These are phyloP conservation scores for Montifringilla adamsi DNA, from an alignment of 2,113 vertebrate species.

Conservation along the genomic window DNA sequence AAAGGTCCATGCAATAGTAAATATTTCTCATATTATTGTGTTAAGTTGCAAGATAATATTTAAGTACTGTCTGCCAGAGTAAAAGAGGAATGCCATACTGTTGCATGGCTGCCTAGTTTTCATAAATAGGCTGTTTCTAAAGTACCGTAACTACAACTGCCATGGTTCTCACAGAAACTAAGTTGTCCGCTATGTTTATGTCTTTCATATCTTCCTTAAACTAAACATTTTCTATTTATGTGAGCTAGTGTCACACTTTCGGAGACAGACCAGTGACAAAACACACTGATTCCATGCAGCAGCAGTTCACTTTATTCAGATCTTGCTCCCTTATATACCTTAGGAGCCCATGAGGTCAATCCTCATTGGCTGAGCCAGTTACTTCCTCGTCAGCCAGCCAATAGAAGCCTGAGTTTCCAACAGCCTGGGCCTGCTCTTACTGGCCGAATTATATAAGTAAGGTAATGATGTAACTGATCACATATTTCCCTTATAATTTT, in stretches of 20 bases:
- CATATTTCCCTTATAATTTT: too few relatives aligned
- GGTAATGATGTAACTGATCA: too few relatives aligned
- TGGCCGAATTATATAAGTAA: too few relatives aligned
- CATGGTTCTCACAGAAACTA: not conserved
- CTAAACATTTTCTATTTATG: not conserved
- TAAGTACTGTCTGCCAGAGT: not conserved
- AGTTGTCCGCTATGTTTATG: not conserved
- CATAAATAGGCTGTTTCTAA: not conserved
- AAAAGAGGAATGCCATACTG: not conserved
- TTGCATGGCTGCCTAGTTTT: not conserved
- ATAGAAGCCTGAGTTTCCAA: too few relatives aligned
- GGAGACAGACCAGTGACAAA: too few relatives aligned
- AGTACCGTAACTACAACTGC: not conserved
- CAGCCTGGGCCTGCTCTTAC: too few relatives aligned
- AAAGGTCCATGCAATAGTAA: not conserved
- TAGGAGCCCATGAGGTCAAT: too few relatives aligned
- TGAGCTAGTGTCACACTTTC: not conserved
- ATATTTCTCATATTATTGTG: not conserved
- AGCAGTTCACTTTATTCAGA: too few relatives aligned
- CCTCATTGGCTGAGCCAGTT: too few relatives aligned
- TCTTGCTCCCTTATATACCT: too few relatives aligned
- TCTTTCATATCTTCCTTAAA: not conserved
- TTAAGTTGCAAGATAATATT: not conserved
- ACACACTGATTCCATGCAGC: too few relatives aligned
- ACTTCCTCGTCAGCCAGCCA: too few relatives aligned